Conservation (phyloP, 2,113 vertebrate species). For the Xenopus tropicalis region UCB_Xtro_10.0 CM004447.2:159563501-159564000, state of each 20-base stretch:
- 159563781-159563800: conserved; percentile 90
- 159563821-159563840: conserved; percentile 95
- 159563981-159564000: no score
- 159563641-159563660: conserved; percentile 98
- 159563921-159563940: no score
- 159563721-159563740: conserved; percentile 75
- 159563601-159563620: conserved; percentile 98
- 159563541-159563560: conserved; percentile 87
- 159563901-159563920: no score
- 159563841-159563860: conserved; percentile 79
- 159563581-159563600: conserved; percentile 98
- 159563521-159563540: conserved; percentile 79
- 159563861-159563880: no score
- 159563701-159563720: no score
- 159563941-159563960: no score
- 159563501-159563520: conserved; percentile 95
- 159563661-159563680: conserved; percentile 48
- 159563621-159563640: conserved; percentile 97
- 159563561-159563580: conserved; percentile 96
- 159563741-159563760: conserved; percentile 95
- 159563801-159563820: conserved; percentile 87
- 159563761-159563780: conserved; percentile 91
- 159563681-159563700: conserved; percentile 18
- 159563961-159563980: no score
- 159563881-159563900: no score